phyloP scores from a whole-genome alignment of 30 jellyfish, hydroid and myxozoan genomes.

The Aurelia aurita complex sp. Pacific region DNA sequence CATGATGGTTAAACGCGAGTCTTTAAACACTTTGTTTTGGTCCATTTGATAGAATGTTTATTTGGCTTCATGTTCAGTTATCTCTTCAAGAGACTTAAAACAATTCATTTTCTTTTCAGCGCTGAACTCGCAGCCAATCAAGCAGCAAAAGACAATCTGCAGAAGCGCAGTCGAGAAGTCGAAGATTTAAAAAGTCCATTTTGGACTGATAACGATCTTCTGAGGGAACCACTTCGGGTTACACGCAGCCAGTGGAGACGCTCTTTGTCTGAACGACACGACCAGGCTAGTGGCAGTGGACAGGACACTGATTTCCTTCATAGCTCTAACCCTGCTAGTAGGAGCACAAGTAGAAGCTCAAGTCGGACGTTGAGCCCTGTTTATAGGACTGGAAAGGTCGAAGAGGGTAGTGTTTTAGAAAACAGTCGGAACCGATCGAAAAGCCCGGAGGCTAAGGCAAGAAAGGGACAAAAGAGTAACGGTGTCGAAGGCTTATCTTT shows the following conservation, averaged over 20 bases:
- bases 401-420: not conserved
- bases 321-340: conserved; percentile 32
- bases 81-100: no score
- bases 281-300: conserved; percentile 10
- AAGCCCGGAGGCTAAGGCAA: conserved; percentile 16
- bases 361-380: conserved; percentile 67
- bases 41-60: no score
- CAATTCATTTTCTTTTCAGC: no score
- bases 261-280: conserved; percentile 21
- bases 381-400: conserved; percentile 9
- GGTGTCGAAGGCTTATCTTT: not conserved
- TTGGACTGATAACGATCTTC: conserved; percentile 25
- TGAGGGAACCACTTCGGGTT: conserved; percentile 48
- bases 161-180: conserved; percentile 49
- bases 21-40: no score
- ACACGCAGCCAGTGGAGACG: conserved; percentile 81
- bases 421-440: conserved; percentile 10
- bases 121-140: no score
- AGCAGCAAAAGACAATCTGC: no score
- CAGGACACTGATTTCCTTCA: not conserved
- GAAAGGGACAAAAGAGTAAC: not conserved
- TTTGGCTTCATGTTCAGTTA: no score
- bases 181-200: conserved; percentile 1
- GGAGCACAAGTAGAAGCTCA: conserved; percentile 51
- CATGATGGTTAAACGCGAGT: no score